Evolutionary conservation across 2,888 invertebrate genomes (phyloP), one percentile per base, ranked within the genome.

Genomic region (Hyposoter dolosus): DNA sequence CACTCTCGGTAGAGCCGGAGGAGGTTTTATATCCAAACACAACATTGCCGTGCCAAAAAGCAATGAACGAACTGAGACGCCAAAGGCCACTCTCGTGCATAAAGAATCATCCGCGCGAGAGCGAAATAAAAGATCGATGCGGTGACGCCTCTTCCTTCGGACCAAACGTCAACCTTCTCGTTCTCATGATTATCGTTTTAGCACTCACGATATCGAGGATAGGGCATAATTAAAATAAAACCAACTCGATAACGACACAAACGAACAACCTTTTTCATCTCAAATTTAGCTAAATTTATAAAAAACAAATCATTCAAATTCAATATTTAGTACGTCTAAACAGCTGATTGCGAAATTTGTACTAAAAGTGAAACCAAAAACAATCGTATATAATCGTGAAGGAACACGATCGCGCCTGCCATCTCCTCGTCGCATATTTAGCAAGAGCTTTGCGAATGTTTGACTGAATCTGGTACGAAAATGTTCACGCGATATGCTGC

Each of bases 41-140:
- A 87, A 95, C 96, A 7, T 92, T 96, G 89, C 96, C 96, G 4
- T 97, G 97, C 91, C 95, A 95, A 85, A 96, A 96, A 89, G 92
- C 92, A 5, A 94, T 95, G 90, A 95, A 96, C 88, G 91, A 93
- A 12, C 94, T 97, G 87, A 95, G 96, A 69, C 95, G 97, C 85
- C 95, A 96, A 89, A 96, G 96, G 89, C 97, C 97, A 19, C 95
- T 95, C 87, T 97, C 97, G 77, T 98, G 98, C 93, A 97, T 98
- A 87, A 96, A 96, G 87, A 96, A 96, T 89, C 97, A 97, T 94
- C 95, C 96, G 32, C 97, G 97, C 92, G 98, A 97, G 94, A 96
- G 96, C 94, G 92, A 92, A 82, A 94, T 94, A 77, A 93, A 92
- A 84, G 93, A 94, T 79, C 91, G 92, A 43, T 94, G 94, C 86